Conservation (phyloP, 2,888 invertebrate species). For the Ochlodes sylvanus region DNA sequence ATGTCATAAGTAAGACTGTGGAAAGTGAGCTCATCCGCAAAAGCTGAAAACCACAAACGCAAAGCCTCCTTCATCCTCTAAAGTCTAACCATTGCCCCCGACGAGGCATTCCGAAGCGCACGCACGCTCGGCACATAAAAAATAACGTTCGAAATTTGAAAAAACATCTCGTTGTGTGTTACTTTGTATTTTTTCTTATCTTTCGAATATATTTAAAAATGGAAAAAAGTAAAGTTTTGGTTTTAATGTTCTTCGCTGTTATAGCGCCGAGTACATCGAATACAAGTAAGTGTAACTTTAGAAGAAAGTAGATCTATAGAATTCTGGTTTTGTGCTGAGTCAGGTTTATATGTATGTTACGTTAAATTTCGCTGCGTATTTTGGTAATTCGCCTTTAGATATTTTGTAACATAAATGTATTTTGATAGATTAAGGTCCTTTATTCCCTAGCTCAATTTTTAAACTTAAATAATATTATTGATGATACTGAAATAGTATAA, state of each 20-base stretch:
- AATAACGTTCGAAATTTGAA: constrained; percentile 39
- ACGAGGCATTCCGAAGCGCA: constrained; percentile 62
- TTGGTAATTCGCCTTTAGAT: constrained; percentile 4
- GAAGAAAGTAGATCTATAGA: constrained; percentile 73
- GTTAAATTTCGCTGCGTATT: constrained; percentile 19
- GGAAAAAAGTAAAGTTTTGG: constrained; percentile 65
- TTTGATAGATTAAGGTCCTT: too few species aligned
- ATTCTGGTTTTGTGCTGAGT: constrained; percentile 47
- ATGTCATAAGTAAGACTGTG: constrained; percentile 19
- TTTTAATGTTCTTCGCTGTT: constrained; percentile 59
- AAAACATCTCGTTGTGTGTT: constrained; percentile 39
- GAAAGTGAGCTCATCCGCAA: constrained; percentile 39
- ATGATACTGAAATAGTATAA: too few species aligned
- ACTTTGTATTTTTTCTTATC: constrained; percentile 38
- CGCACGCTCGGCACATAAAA: constrained; percentile 52
- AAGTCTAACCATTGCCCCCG: constrained; percentile 61
- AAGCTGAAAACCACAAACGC: constrained; percentile 45
- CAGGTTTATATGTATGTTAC: constrained; percentile 20
- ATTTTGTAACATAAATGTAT: too few species aligned
- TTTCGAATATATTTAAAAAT: constrained; percentile 53
- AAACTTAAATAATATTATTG: too few species aligned
- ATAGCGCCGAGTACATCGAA: constrained; percentile 66
- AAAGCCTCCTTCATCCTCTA: constrained; percentile 42
- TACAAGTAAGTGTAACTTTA: constrained; percentile 70
- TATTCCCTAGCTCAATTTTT: too few species aligned